phyloP scores from a whole-genome alignment of 2,113 vertebrate genomes.

The Gobio gobio region DNA sequence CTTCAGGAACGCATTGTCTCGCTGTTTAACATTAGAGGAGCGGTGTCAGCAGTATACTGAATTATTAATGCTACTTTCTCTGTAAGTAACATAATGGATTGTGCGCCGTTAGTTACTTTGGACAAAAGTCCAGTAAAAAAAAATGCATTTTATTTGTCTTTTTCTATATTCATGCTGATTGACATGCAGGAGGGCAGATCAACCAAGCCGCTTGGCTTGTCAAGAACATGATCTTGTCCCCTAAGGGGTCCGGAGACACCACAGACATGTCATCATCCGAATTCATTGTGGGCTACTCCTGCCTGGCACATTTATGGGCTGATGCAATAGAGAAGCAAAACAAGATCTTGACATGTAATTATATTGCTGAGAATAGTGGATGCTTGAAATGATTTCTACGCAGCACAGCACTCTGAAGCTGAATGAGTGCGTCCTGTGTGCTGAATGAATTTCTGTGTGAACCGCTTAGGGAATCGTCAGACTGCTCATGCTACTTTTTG shows the following conservation, averaged over 20 bases:
- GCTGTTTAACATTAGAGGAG: conserved; percentile 55
- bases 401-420: background rate
- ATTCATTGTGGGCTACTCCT: background rate
- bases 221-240: background rate
- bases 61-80: conserved; percentile 74
- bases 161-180: background rate
- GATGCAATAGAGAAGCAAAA: conserved; percentile 27
- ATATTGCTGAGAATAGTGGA: background rate
- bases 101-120: conserved; percentile 66
- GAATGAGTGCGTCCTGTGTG: background rate
- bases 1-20: conserved; percentile 18
- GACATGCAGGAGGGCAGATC: background rate
- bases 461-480: background rate
- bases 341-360: conserved; percentile 6
- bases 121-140: background rate
- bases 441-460: conserved; percentile 21
- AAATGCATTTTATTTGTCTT: background rate
- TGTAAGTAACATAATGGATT: conserved; percentile 60
- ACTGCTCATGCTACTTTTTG: background rate
- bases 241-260: background rate
- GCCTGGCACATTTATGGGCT: background rate
- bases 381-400: background rate
- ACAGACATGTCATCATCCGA: background rate
- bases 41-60: conserved; percentile 67
- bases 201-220: background rate